These are phyloP conservation scores for Orbicella faveolata DNA, from an alignment of 64 coral and sea anemone species.

Conservation along the genomic window DNA sequence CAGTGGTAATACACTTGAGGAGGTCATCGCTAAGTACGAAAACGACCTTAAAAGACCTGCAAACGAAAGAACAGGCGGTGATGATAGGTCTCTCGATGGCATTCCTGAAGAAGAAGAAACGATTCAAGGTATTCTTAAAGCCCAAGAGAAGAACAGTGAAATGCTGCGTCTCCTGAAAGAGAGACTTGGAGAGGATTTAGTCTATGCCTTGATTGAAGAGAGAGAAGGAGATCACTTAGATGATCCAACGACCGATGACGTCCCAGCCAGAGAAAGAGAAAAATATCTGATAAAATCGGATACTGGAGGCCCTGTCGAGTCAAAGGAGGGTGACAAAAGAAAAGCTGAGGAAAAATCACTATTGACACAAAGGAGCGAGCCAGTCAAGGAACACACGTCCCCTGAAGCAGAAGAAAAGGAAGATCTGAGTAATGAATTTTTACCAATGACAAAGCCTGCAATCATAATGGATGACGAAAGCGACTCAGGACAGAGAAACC, in stretches of 20 bases:
- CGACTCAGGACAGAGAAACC: not conserved
- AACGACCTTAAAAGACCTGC: not conserved
- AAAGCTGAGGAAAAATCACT: not conserved
- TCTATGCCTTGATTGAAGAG: conserved; percentile 27
- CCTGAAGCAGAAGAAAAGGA: too few species aligned
- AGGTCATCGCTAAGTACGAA: conserved; percentile 56
- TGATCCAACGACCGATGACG: not conserved
- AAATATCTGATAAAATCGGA: not conserved
- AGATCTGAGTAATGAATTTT: not conserved
- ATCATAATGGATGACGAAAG: not conserved
- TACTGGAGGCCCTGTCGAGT: not conserved
- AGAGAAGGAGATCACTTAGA: not conserved
- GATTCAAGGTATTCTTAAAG: conserved; percentile 1
- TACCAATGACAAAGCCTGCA: not conserved
- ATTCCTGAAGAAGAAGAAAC: not conserved
- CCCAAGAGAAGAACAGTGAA: not conserved
- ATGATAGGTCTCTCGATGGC: not conserved
- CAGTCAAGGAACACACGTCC: too few species aligned
- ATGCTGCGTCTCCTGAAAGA: conserved; percentile 31
- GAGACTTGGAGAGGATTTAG: conserved; percentile 58
- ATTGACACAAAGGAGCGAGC: too few species aligned
- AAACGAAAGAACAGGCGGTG: not conserved
- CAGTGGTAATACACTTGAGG: conserved; percentile 30
- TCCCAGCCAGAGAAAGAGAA: not conserved
- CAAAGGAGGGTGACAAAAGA: not conserved